A percentile compares a stretch with the other conserved stretches of the same genome.
Evolutionary conservation across 2,797 vertebrate genomes (phyloP).

Genomic region (Melanotaenia boesemani): DNA sequence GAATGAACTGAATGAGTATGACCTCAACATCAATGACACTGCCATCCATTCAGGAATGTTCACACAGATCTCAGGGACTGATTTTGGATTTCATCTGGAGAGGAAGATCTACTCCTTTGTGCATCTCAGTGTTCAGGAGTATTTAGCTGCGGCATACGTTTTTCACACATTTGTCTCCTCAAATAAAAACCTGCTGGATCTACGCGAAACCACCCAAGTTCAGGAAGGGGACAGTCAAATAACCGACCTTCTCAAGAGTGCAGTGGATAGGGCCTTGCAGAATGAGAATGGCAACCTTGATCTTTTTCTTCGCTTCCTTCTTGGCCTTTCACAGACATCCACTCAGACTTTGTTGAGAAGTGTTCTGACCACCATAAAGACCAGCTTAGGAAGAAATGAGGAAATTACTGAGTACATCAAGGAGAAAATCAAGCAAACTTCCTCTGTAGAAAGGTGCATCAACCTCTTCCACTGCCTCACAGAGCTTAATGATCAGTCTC

Average conservation of each 20-base stretch:
- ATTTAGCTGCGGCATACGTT: conserved; percentile 40
- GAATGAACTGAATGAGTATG: conserved; percentile 13
- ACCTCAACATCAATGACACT: conserved; percentile 8
- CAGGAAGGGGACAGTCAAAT: not conserved
- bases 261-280: conserved; percentile 44
- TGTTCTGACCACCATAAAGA: conserved; percentile 5
- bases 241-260: conserved; percentile 14
- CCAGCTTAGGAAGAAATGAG: conserved; percentile 2
- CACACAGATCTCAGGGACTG: conserved; percentile 28
- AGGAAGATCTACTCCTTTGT: conserved; percentile 42
- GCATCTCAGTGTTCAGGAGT: conserved; percentile 59
- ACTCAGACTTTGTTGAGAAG: conserved; percentile 20
- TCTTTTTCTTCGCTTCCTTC: conserved; percentile 55
- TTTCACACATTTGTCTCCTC: conserved; percentile 30
- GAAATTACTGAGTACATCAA: conserved; percentile 32
- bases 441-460: conserved; percentile 27
- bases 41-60: conserved; percentile 47
- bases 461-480: conserved; percentile 54
- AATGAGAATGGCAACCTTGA: conserved; percentile 38
- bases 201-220: not conserved
- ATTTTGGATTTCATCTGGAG: conserved; percentile 12
- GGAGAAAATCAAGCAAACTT: conserved; percentile 22
- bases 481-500: conserved; percentile 35
- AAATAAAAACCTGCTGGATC: conserved; percentile 28
- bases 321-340: conserved; percentile 41